Percentiles rank a stretch among this genome's conserved stretches.
Conservation (phyloP, 2,797 vertebrate genomes). For the Spinibarbus caldwelli region DNA sequence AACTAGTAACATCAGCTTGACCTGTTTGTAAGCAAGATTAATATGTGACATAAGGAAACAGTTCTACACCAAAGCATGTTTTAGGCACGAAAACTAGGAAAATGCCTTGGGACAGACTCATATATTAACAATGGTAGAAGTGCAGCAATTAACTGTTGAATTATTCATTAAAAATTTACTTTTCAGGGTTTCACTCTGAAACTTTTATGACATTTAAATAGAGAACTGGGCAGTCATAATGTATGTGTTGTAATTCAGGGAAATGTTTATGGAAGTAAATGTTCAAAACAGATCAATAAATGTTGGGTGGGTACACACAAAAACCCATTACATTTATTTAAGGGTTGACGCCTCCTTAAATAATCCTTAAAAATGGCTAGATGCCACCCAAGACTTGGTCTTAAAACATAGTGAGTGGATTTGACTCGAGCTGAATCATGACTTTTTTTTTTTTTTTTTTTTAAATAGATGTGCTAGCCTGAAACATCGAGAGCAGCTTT, state of each 20-base stretch:
- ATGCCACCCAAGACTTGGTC: background rate
- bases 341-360: background rate
- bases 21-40: slow-evolving; percentile 6
- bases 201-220: background rate
- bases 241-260: background rate
- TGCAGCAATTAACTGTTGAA: background rate
- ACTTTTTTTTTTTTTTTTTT: background rate
- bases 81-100: background rate
- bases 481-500: background rate
- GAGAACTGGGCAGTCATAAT: background rate
- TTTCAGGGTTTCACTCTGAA: background rate
- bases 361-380: background rate
- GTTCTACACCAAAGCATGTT: background rate
- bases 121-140: background rate
- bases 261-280: slow-evolving; percentile 2
- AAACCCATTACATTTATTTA: background rate
- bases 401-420: background rate
- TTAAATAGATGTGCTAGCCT: background rate
- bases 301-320: background rate
- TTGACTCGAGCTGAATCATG: background rate
- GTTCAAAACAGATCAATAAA: background rate
- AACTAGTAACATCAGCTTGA: slow-evolving; percentile 11
- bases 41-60: background rate
- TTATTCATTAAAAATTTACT: background rate
- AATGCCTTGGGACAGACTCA: background rate